A percentile compares a stretch with the other conserved stretches of the same genome.
These are phyloP conservation scores for Alloplasta piceator DNA, from an alignment of 2,888 invertebrate species.

Conservation along the genomic window DNA sequence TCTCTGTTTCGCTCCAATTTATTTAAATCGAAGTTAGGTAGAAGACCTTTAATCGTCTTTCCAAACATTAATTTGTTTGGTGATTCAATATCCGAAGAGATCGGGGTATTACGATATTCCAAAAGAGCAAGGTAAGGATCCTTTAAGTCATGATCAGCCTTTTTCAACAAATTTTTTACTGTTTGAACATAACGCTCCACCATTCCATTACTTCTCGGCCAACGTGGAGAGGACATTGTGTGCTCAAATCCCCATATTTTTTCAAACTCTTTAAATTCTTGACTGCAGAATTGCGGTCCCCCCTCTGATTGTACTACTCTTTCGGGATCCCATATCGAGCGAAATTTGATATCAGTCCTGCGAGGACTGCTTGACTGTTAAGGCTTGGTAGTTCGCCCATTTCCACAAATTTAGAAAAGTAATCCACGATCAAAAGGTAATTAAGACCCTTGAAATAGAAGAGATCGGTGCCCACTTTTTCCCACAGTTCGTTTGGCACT, in stretches of 20 bases:
- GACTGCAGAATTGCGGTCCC: slow-evolving; percentile 25
- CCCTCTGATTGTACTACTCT: slow-evolving; percentile 8
- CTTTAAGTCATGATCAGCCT: slow-evolving; percentile 34
- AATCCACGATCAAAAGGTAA: slow-evolving; percentile 31
- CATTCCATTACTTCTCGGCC: slow-evolving; percentile 55
- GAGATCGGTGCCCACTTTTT: slow-evolving; percentile 27
- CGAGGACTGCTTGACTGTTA: slow-evolving; percentile 30
- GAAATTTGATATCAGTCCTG: slow-evolving; percentile 53
- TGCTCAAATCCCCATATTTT: slow-evolving; percentile 56
- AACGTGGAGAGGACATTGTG: slow-evolving; percentile 44
- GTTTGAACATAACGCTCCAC: slow-evolving; percentile 31
- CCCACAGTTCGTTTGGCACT: slow-evolving; percentile 47
- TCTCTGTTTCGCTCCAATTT: background rate
- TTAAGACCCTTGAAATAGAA: slow-evolving; percentile 7
- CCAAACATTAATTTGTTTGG: slow-evolving; percentile 53
- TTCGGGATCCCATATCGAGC: slow-evolving; percentile 37
- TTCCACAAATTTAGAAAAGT: slow-evolving; percentile 37
- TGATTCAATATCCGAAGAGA: slow-evolving; percentile 43
- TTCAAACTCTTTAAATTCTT: slow-evolving; percentile 28
- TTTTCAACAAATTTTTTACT: slow-evolving; percentile 58
- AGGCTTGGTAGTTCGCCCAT: slow-evolving; percentile 25
- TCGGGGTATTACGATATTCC: slow-evolving; percentile 63
- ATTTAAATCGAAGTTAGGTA: slow-evolving; percentile 33
- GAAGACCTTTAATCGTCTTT: slow-evolving; percentile 40
- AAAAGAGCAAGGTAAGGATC: slow-evolving; percentile 60